These are phyloP conservation scores for Drosophila nr. medialis DNA, from an alignment of 2,888 invertebrate genomes.

Conservation along the genomic window DNA sequence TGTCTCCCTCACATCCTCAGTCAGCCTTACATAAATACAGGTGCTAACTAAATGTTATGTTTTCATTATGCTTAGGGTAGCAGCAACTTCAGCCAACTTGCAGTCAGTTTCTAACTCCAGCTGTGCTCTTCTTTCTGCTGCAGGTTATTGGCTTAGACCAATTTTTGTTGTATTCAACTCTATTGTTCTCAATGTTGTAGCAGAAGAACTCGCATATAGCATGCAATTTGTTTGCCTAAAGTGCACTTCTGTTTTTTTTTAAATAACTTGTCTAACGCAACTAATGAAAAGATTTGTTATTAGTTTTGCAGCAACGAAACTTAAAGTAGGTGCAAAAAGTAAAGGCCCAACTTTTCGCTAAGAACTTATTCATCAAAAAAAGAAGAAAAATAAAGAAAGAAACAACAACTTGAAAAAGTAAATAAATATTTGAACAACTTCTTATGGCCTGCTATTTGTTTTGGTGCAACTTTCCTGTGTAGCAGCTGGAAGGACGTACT, in stretches of 20 bases:
- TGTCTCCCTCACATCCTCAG: not conserved
- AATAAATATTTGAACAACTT: slow-evolving; percentile 80
- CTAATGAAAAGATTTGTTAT: slow-evolving; percentile 80
- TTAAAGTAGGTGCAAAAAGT: slow-evolving; percentile 66
- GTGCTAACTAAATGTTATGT: slow-evolving; percentile 81
- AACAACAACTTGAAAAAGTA: slow-evolving; percentile 73
- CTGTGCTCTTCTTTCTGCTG: slow-evolving; percentile 30
- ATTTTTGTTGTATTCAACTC: slow-evolving; percentile 20
- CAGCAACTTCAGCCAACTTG: slow-evolving; percentile 47
- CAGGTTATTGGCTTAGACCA: slow-evolving; percentile 68
- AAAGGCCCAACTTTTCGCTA: slow-evolving; percentile 51
- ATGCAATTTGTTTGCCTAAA: slow-evolving; percentile 67
- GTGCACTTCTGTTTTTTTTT: slow-evolving; percentile 65
- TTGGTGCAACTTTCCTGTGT: slow-evolving; percentile 44
- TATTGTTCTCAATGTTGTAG: slow-evolving; percentile 27
- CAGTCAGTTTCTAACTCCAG: slow-evolving; percentile 42
- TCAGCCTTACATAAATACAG: slow-evolving; percentile 64
- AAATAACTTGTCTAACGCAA: slow-evolving; percentile 80
- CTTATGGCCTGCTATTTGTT: slow-evolving; percentile 78
- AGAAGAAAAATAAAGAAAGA: slow-evolving; percentile 8
- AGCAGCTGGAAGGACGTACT: slow-evolving; percentile 33
- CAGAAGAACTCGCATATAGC: slow-evolving; percentile 1
- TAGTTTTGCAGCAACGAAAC: slow-evolving; percentile 61
- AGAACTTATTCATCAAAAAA: slow-evolving; percentile 43
- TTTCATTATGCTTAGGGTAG: slow-evolving; percentile 71